Percentiles rank a stretch among this genome's conserved stretches.
phyloP scores from a whole-genome alignment of 2,888 invertebrate species.

The Eupsilia transversa region DNA sequence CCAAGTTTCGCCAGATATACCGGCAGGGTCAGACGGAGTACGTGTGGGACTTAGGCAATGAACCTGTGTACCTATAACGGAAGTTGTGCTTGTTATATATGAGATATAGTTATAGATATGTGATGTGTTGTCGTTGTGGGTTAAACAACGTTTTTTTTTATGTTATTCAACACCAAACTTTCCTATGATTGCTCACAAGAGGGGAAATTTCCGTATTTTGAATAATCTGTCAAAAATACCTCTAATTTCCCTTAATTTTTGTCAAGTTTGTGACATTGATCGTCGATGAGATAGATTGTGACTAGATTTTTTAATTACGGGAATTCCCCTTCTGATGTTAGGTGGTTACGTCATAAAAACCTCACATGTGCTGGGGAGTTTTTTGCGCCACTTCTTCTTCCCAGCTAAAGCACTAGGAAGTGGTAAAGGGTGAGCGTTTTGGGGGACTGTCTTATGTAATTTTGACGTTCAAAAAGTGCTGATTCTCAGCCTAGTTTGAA shows the following conservation, averaged over 20 bases:
- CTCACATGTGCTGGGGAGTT: too few species aligned
- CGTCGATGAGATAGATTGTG: neutral
- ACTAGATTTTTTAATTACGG: neutral
- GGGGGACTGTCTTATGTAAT: too few species aligned
- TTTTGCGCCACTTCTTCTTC: too few species aligned
- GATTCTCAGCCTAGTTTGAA: too few species aligned
- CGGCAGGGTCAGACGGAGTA: constrained; percentile 42
- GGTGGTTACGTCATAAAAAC: too few species aligned
- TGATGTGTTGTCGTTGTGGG: neutral
- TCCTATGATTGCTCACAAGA: neutral
- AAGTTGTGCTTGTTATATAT: constrained; percentile 12
- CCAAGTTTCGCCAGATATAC: constrained; percentile 62
- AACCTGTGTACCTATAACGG: constrained; percentile 29
- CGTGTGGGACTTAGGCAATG: constrained; percentile 50
- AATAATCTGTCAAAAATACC: neutral
- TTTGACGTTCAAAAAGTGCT: too few species aligned
- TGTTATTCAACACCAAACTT: neutral
- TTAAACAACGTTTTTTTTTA: neutral
- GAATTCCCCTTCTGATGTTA: neutral
- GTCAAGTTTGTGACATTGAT: neutral
- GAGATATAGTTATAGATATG: neutral
- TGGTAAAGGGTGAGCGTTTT: too few species aligned
- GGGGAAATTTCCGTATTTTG: neutral
- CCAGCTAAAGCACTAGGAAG: too few species aligned
- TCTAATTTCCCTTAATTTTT: too few species aligned